phyloP scores from a whole-genome alignment of 2,113 vertebrate genomes.

The Crotalus horridus region DNA sequence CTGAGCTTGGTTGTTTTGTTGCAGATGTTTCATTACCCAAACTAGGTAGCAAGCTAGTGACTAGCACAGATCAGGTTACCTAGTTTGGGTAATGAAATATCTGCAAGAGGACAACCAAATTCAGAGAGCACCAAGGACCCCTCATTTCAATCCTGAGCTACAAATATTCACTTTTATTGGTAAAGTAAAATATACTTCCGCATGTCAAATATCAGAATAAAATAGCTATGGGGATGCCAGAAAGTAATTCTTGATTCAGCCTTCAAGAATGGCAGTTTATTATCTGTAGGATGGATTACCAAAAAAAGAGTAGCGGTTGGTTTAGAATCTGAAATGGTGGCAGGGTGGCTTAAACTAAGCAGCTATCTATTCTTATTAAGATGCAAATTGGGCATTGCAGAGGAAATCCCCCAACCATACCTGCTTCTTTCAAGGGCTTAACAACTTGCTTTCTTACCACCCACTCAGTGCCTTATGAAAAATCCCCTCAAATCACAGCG shows the following conservation, averaged over 20 bases:
- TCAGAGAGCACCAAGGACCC: neutral
- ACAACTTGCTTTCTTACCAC: slow-evolving; percentile 35
- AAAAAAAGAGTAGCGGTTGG: slow-evolving; percentile 25
- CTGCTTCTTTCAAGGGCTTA: slow-evolving; percentile 36
- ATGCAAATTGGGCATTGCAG: slow-evolving; percentile 3
- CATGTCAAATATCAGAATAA: neutral
- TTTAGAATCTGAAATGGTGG: neutral
- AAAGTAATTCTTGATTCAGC: neutral
- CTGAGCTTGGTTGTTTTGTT: neutral
- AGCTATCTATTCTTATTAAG: slow-evolving; percentile 37
- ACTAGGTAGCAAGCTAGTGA: neutral
- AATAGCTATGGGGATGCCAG: neutral
- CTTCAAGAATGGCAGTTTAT: neutral
- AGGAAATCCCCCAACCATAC: neutral
- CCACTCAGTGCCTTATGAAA: slow-evolving; percentile 35
- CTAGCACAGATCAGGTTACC: neutral
- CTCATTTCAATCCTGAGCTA: neutral
- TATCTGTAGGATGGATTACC: slow-evolving; percentile 22
- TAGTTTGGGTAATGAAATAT: neutral
- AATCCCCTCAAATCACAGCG: slow-evolving; percentile 48
- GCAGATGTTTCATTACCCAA: neutral
- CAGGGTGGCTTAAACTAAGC: neutral
- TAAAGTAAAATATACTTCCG: neutral
- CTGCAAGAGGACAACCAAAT: neutral
- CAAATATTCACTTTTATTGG: neutral